Evolutionary conservation across 2,797 vertebrate species (phyloP), one percentile per base, ranked within the genome.

Genomic region (Hydrophis major): DNA sequence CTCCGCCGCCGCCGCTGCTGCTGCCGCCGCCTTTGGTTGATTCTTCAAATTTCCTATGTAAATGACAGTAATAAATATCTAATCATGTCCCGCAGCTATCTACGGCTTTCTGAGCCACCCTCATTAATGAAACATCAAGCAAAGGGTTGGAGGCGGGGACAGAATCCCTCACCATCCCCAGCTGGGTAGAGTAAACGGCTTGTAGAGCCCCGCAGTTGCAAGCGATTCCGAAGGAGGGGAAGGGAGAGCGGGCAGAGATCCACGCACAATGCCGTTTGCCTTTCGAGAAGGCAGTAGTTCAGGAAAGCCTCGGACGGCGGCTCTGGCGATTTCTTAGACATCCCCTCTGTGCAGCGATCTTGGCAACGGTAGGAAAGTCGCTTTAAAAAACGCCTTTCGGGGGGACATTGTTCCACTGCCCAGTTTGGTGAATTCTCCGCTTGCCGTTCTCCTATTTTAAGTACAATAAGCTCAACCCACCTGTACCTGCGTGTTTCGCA

Each of bases 11-110:
- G 55, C 55, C 0, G 57, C 57, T 86, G 66, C 53, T 37, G 37
- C 37, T 37, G 37, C 37, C 53, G 10, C n/a, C 22, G 16, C 50
- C 95, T 93, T 95, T 60, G 97, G 97, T 98, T 97, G 97, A 98
- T 95, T 97, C 95, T 97, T 97, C 92, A 97, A 98, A 98, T 97
- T 97, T 97, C 94, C 97, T 97, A 98, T 98, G 98, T 98, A 98
- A 98, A 98, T 98, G 97, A 97, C 97, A 97, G 97, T 98, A 99
- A 99, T 99, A 99, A 98, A 99, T 99, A 99, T 99, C 98, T 99
- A 99, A 99, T 99, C 98, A 98, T 98, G 98, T 98, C 98, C 99
- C 97, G 91, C 59, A 98, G 99, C 98, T 94, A 97, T 97, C 91
- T 94, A 94, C 90, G 86, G 94, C 94, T 94, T 95, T 94, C 94